phyloP scores from a whole-genome alignment of 2,797 vertebrate species.

The Manis pentadactyla region DNA sequence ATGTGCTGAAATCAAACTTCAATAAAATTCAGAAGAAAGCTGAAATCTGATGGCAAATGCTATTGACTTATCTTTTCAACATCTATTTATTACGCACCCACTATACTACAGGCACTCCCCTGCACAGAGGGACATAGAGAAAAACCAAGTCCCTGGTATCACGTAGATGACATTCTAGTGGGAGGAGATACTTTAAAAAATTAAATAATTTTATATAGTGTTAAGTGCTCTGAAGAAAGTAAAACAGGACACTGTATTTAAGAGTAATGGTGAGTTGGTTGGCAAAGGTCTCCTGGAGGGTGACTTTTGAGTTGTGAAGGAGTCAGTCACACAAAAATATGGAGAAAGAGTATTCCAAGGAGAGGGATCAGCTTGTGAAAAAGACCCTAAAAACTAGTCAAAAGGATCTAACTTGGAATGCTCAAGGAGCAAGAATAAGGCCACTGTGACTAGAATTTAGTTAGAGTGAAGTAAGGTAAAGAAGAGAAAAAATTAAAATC shows the following conservation, averaged over 20 bases:
- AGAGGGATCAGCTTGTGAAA: neutral
- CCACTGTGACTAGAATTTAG: neutral
- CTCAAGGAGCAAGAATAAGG: neutral
- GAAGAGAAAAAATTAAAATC: neutral
- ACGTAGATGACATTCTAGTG: neutral
- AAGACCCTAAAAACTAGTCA: neutral
- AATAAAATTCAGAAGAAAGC: neutral
- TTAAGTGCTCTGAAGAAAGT: neutral
- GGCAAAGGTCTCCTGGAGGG: neutral
- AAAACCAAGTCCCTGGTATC: neutral
- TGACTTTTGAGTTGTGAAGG: neutral
- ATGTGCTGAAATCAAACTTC: neutral
- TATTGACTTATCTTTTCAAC: neutral
- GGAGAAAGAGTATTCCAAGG: neutral
- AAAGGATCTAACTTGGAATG: neutral
- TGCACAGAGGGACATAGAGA: neutral
- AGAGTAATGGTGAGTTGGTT: neutral
- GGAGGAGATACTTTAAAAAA: neutral
- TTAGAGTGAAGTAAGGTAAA: neutral
- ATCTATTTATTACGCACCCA: neutral
- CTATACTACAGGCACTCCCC: neutral
- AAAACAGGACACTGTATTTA: neutral
- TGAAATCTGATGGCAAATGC: neutral
- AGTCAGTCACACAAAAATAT: neutral
- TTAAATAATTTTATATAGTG: neutral